Percentiles rank a stretch among this genome's conserved stretches.
phyloP scores from a whole-genome alignment of 2,797 vertebrate genomes.

The Poliocrania exsul region DNA sequence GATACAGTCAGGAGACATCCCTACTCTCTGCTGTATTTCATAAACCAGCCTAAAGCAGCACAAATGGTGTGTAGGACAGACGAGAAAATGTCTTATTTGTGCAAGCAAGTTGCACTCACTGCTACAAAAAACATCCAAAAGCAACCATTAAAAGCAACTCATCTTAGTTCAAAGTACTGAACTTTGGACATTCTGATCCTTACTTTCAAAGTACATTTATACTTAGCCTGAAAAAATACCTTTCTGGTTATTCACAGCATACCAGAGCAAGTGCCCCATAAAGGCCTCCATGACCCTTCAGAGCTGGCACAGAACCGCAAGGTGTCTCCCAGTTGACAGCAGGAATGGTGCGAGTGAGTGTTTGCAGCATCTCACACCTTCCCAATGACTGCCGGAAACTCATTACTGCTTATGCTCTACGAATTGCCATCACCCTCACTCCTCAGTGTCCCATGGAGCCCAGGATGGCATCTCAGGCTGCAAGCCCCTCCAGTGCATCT shows the following conservation, averaged over 20 bases:
- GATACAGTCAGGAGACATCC: neutral
- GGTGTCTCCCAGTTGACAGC: fast-evolving
- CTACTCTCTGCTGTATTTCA: neutral
- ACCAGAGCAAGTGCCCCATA: neutral
- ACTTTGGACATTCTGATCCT: conserved; percentile 24
- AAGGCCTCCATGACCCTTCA: neutral
- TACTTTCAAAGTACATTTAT: conserved; percentile 9
- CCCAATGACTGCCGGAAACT: neutral
- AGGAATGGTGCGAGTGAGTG: fast-evolving
- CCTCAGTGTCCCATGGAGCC: neutral
- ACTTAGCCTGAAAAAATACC: conserved; percentile 1
- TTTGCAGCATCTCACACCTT: neutral
- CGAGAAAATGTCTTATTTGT: fast-evolving
- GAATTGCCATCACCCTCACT: neutral
- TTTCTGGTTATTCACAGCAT: conserved; percentile 31
- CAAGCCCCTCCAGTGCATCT: neutral
- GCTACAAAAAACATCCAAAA: neutral
- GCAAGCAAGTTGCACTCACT: neutral
- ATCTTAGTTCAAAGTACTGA: neutral
- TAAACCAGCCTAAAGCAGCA: neutral
- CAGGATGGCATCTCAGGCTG: neutral
- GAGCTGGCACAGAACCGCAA: neutral
- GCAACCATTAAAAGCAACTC: neutral
- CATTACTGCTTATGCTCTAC: neutral
- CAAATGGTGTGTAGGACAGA: fast-evolving